phyloP scores from a whole-genome alignment of 2,797 vertebrate species.

The Phoebastria nigripes region DNA sequence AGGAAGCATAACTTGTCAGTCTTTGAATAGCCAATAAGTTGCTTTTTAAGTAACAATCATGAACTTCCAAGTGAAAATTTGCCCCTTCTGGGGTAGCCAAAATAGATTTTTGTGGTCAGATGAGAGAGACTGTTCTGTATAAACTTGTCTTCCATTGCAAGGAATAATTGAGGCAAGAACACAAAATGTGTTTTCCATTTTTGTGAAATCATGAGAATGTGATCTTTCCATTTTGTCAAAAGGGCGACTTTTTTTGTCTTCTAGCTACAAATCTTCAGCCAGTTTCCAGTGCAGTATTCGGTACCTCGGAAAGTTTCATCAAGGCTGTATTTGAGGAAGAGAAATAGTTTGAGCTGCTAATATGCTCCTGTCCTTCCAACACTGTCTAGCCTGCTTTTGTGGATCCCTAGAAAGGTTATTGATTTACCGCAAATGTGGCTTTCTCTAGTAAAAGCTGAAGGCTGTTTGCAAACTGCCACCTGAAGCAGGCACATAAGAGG shows the following conservation, averaged over 20 bases:
- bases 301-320: neutral
- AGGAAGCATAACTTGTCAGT: neutral
- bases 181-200: conserved; percentile 39
- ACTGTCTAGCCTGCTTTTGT: neutral
- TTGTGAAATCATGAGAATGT: neutral
- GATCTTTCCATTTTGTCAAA: conserved; percentile 20
- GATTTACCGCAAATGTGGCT: neutral
- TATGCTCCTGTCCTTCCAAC: neutral
- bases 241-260: neutral
- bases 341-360: conserved; percentile 20
- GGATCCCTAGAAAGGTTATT: conserved; percentile 25
- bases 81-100: neutral
- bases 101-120: conserved; percentile 3
- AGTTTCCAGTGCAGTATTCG: neutral
- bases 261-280: neutral
- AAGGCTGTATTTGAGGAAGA: conserved; percentile 10
- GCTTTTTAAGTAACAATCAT: neutral
- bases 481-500: neutral
- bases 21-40: neutral
- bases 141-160: neutral
- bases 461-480: conserved; percentile 17
- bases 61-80: neutral
- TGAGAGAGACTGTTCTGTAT: neutral
- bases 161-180: neutral
- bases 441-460: neutral